Conservation (phyloP, 2,888 invertebrate genomes). For the Erebia palarica region DNA sequence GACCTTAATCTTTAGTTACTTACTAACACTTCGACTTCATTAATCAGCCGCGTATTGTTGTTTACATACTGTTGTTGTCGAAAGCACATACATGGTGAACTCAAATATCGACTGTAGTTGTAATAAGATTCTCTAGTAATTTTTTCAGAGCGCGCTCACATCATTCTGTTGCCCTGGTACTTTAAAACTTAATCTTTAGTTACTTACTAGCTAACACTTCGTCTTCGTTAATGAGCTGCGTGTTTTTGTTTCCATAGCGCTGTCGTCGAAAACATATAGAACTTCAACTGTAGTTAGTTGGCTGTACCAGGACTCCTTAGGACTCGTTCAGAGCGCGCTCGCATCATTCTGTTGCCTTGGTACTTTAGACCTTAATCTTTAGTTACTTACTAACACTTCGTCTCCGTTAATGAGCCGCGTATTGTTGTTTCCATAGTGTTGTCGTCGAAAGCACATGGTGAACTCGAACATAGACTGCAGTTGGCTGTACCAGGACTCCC, state of each 20-base stretch:
- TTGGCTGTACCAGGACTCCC: slow-evolving; percentile 54
- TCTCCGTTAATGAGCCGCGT: slow-evolving; percentile 49
- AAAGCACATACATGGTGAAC: slow-evolving; percentile 51
- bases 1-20: slow-evolving; percentile 24
- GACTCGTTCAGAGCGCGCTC: slow-evolving; percentile 45
- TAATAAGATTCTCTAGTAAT: too few relatives aligned
- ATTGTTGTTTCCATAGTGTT: slow-evolving; percentile 64
- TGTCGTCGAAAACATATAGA: slow-evolving; percentile 66
- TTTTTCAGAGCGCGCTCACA: too few relatives aligned
- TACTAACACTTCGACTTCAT: slow-evolving; percentile 2
- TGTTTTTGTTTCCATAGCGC: slow-evolving; percentile 66
- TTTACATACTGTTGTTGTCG: too few relatives aligned
- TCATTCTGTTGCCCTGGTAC: too few relatives aligned
- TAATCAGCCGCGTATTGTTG: too few relatives aligned
- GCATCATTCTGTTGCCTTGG: slow-evolving; percentile 71
- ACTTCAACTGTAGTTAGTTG: slow-evolving; percentile 53
- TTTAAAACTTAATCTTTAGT: too few relatives aligned
- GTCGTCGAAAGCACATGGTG: slow-evolving; percentile 66
- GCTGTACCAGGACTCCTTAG: slow-evolving; percentile 52
- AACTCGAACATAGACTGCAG: slow-evolving; percentile 59
- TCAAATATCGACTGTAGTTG: slow-evolving; percentile 41
- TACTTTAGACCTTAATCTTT: slow-evolving; percentile 59
- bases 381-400: slow-evolving; percentile 7
- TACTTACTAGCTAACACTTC: too few relatives aligned
- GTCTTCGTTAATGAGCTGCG: slow-evolving; percentile 47